Evolutionary conservation across 2,113 vertebrate genomes (phyloP).

Genomic region (Balaenoptera acutorostrata): DNA sequence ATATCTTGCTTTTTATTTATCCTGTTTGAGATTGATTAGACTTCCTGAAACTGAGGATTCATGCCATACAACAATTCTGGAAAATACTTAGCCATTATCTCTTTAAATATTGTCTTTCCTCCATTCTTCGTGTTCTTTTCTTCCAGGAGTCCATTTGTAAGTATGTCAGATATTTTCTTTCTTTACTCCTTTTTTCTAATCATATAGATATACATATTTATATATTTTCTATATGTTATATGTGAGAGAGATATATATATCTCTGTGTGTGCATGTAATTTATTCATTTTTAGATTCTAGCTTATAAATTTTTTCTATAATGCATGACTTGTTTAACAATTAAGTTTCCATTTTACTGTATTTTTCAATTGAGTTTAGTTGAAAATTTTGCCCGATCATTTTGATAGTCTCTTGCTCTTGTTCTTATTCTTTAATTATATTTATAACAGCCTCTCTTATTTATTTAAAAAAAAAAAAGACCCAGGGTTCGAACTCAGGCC

Average conservation of each 20-base stretch:
- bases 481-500: neutral
- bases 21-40: neutral
- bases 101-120: neutral
- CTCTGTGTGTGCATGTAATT: neutral
- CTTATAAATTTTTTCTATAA: neutral
- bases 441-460: neutral
- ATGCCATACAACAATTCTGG: neutral
- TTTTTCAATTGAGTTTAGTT: neutral
- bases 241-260: neutral
- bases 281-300: neutral
- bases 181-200: neutral
- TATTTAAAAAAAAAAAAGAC: neutral
- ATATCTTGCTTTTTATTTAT: neutral
- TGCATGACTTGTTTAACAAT: neutral
- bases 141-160: neutral
- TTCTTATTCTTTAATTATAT: neutral
- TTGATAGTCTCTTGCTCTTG: neutral
- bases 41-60: neutral
- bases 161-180: neutral
- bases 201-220: neutral
- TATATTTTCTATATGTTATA: neutral
- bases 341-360: neutral
- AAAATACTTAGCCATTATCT: neutral
- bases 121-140: neutral
- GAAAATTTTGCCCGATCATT: neutral